phyloP scores from a whole-genome alignment of 2,888 invertebrate species.

The Mythimna loreyi region DNA sequence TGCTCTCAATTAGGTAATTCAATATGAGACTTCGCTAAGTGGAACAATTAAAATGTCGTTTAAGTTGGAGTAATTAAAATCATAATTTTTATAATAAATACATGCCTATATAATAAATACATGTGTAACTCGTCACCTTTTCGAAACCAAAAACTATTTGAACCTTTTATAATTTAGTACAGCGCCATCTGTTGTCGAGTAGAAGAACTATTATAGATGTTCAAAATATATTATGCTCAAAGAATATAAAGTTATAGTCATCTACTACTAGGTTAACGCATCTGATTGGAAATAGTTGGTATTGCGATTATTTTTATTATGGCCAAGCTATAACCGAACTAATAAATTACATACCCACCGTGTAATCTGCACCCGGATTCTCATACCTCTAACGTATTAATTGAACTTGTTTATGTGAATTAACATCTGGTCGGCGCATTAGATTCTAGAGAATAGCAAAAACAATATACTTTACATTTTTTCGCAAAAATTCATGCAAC shows the following conservation, averaged over 20 bases:
- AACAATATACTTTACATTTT: conserved; percentile 18
- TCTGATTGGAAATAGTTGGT: no score
- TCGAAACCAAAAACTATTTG: neutral
- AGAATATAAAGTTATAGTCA: neutral
- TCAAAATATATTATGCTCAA: neutral
- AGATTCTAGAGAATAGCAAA: conserved; percentile 4
- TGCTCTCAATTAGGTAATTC: neutral
- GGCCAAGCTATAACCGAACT: neutral
- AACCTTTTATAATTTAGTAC: neutral
- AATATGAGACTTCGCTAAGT: neutral
- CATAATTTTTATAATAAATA: neutral
- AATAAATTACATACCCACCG: neutral
- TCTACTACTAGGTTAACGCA: no score
- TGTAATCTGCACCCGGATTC: conserved; percentile 19
- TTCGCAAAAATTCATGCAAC: neutral
- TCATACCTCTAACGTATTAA: neutral
- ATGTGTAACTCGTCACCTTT: neutral
- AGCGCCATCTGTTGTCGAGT: conserved; percentile 77
- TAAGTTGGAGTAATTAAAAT: neutral
- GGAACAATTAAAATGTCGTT: neutral
- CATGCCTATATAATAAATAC: no score
- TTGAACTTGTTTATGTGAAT: conserved; percentile 21
- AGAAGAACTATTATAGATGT: conserved; percentile 53
- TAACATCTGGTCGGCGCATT: conserved; percentile 40
- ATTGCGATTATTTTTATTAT: neutral